Evolutionary conservation across 2,113 vertebrate genomes (phyloP).

Genomic region (Phrynosoma platyrhinos): DNA sequence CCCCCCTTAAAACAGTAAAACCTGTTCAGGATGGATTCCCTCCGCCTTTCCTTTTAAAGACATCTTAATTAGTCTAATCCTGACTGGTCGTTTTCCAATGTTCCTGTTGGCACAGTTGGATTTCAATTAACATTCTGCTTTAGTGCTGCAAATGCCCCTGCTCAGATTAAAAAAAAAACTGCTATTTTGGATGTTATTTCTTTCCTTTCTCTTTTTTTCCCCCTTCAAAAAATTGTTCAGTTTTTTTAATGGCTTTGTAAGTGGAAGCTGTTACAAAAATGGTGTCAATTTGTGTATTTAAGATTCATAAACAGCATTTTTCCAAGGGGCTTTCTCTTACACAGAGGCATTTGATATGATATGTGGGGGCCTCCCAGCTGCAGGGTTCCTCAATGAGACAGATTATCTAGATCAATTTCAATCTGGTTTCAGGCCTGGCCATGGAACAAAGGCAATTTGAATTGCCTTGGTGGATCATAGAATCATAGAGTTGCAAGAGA

Average conservation of each 20-base stretch:
- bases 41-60: conserved; percentile 78
- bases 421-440: no score
- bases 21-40: conserved; percentile 71
- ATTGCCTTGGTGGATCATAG: no score
- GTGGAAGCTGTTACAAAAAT: conserved; percentile 39
- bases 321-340: background rate
- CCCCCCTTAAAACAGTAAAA: conserved; percentile 80
- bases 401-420: no score
- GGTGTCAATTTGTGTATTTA: conserved; percentile 58
- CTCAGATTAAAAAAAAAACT: conserved; percentile 41
- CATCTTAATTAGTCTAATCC: conserved; percentile 87
- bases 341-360: background rate
- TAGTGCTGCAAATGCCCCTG: conserved; percentile 78
- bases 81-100: conserved; percentile 85
- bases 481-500: no score
- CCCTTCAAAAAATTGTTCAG: conserved; percentile 65
- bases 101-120: conserved; percentile 84
- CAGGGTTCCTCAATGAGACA: no score
- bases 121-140: conserved; percentile 85
- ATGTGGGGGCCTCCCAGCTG: no score
- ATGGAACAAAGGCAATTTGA: no score
- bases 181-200: conserved; percentile 76
- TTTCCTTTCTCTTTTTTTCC: conserved; percentile 61
- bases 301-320: conserved; percentile 40
- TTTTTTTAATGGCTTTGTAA: conserved; percentile 54